These are phyloP conservation scores for Hoplodrina blanda DNA, from an alignment of 2,888 invertebrate species.

Conservation along the genomic window DNA sequence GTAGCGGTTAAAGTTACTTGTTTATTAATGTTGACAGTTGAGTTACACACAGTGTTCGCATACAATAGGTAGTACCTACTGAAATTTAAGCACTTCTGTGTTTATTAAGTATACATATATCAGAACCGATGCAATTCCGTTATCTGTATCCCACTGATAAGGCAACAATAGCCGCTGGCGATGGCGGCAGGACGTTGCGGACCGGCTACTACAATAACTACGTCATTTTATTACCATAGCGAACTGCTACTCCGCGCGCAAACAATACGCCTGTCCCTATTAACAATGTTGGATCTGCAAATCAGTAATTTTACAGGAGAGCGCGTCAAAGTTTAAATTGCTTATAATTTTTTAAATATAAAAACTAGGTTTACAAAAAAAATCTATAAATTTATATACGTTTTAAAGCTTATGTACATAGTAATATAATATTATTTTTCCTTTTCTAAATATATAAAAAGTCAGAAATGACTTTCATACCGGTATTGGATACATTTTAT, in stretches of 20 bases:
- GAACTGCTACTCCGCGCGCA: constrained; percentile 5
- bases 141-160: constrained; percentile 45
- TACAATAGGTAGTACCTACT: background rate
- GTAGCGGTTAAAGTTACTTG: background rate
- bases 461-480: no score
- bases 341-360: no score
- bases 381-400: no score
- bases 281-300: no score
- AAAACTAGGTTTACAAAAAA: no score
- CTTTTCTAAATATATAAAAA: no score
- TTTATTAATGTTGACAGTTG: background rate
- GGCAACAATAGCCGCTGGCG: constrained; percentile 20
- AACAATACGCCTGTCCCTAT: no score
- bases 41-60: background rate
- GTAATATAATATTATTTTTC: no score
- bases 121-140: constrained; percentile 25
- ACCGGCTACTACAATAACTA: constrained; percentile 7
- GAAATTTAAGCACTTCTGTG: background rate
- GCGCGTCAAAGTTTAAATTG: no score
- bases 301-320: no score
- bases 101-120: background rate
- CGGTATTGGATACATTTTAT: no score
- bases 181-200: constrained; percentile 13
- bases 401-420: no score
- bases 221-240: constrained; percentile 8